phyloP scores from a whole-genome alignment of 35 echinoderm and acorn worm species.

The Apostichopus japonicus region DNA sequence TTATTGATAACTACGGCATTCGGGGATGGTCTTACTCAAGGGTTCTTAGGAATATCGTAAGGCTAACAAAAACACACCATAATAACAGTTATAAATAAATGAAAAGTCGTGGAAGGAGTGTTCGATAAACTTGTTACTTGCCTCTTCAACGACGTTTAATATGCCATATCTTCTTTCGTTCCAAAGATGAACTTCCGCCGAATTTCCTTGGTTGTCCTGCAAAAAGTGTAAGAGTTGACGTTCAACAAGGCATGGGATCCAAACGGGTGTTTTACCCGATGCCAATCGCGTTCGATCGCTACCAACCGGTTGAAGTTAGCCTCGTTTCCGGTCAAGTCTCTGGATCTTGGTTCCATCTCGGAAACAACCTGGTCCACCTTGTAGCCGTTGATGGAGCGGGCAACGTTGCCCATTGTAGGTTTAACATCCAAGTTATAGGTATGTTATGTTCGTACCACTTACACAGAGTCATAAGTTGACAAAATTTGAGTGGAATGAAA shows the following conservation, averaged over 20 bases:
- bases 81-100: too few relatives aligned
- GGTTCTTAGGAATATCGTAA: too few relatives aligned
- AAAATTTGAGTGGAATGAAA: too few relatives aligned
- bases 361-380: not conserved
- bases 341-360: not conserved
- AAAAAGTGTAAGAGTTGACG: not conserved
- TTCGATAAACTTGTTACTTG: too few relatives aligned
- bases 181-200: not conserved
- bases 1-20: too few relatives aligned
- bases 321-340: not conserved
- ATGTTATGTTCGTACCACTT: not conserved
- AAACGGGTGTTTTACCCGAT: not conserved
- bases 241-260: not conserved
- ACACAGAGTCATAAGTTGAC: too few relatives aligned
- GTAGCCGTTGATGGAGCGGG: not conserved
- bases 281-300: not conserved
- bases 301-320: not conserved
- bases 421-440: not conserved
- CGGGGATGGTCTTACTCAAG: too few relatives aligned
- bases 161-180: not conserved
- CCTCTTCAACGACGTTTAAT: too few relatives aligned
- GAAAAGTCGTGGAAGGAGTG: too few relatives aligned
- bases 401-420: not conserved
- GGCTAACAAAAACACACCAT: too few relatives aligned
- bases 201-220: not conserved